Conservation (phyloP, 2,797 vertebrate species). For the Cossypha dichroa region DNA sequence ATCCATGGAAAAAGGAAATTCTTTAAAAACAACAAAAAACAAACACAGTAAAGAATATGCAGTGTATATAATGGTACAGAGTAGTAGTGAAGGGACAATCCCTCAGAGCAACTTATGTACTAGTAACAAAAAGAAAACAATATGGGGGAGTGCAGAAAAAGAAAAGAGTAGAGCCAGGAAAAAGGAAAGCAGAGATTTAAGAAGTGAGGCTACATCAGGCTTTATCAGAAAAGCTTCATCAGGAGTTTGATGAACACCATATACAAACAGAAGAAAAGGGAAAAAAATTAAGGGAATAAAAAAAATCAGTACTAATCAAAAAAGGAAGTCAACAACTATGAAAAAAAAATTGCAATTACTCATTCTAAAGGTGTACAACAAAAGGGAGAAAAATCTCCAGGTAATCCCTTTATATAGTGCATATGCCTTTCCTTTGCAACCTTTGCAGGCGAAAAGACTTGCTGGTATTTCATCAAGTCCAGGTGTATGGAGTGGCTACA, state of each 20-base stretch:
- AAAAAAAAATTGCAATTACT: background rate
- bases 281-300: background rate
- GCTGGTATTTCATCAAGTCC: background rate
- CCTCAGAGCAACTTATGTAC: background rate
- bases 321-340: background rate
- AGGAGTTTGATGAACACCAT: background rate
- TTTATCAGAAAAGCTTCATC: too few species aligned
- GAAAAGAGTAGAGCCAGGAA: background rate
- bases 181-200: background rate
- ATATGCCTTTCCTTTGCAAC: background rate
- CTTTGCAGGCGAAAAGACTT: background rate
- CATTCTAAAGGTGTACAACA: background rate
- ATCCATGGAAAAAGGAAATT: background rate
- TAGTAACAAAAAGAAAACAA: background rate
- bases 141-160: background rate
- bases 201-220: background rate
- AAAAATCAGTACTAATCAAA: background rate
- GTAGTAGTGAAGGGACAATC: background rate
- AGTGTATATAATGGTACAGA: background rate
- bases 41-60: background rate
- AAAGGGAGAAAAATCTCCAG: background rate
- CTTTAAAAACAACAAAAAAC: background rate
- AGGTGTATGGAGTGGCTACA: constrained; percentile 21
- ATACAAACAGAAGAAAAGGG: background rate
- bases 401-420: background rate